phyloP scores from a whole-genome alignment of 2,888 invertebrate genomes.

The Epinotia nisella region DNA sequence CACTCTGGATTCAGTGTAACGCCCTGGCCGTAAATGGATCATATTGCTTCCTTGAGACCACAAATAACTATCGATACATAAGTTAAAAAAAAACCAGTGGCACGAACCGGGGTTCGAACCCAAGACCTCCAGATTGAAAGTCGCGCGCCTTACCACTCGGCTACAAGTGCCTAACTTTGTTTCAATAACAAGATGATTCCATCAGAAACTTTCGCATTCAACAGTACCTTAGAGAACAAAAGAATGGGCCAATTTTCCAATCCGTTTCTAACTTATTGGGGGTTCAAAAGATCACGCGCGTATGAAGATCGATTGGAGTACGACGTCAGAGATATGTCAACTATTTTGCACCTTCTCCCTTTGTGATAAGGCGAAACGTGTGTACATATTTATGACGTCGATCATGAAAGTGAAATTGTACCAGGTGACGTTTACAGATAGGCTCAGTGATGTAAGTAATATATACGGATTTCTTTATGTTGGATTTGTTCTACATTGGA shows the following conservation, averaged over 20 bases:
- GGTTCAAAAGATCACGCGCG: neutral
- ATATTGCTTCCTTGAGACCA: too few species aligned
- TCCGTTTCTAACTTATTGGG: slow-evolving; percentile 1
- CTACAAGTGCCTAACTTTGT: neutral
- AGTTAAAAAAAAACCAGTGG: too few species aligned
- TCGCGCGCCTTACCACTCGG: neutral
- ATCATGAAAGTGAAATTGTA: neutral
- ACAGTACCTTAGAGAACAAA: neutral
- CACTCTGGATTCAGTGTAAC: too few species aligned
- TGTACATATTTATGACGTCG: neutral
- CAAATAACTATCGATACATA: too few species aligned
- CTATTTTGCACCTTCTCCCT: neutral
- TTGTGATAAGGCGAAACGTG: neutral
- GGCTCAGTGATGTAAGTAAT: neutral
- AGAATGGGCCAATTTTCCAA: neutral
- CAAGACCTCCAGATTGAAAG: neutral
- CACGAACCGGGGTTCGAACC: too few species aligned
- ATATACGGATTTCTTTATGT: neutral
- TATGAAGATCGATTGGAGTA: neutral
- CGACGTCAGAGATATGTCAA: neutral
- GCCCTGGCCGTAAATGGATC: too few species aligned
- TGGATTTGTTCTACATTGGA: neutral
- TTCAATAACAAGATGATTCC: neutral
- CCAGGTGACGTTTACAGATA: neutral
- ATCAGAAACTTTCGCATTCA: too few species aligned